Base-by-base conservation (phyloP, 2,113 vertebrate genomes). In the Poeciliopsis occidentalis region DNA sequence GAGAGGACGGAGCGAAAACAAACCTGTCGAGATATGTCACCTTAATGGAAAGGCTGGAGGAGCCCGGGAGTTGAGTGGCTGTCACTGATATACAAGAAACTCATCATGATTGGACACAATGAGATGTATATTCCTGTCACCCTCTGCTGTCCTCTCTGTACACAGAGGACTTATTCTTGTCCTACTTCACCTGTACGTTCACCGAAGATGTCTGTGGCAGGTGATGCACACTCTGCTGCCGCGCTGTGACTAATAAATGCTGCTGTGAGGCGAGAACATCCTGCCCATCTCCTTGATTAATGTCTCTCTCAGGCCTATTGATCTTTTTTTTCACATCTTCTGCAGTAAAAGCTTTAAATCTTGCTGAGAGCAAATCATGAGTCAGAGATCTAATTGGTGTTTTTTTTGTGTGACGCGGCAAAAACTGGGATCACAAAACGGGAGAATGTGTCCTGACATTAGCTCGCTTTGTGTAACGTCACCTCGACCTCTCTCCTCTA, bases 221-320 rank as follows among this genome's bases (percentile, higher is more conserved):
- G 75, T 67, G 72, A 63, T 63, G 39, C 67, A 67, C 41, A 37
- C 73, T 76, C 60, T 7, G 66, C 61, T 39, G 69, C 69, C 4
- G 15, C 62, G 51, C 70, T 41, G 67, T 88, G 76, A 88, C 54
- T 82, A 75, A 85, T 65, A 69, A 32, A 60, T 72, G 32, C 60
- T 75, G 67, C 71, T 72, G 67, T 72, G 77, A n/a, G 57, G 64
- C 1, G 47, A 67, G 62, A 75, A 80, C 73, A 81, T 85, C 70
- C 65, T 83, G 67, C 73, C 60, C 57, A 62, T 73, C 19, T 67
- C 6, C 75, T 73, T 15, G 39, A 70, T 78, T 60, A 60, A 22
- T 78, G 15, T 4, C 39, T 32, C 66, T 51, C 67, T 41, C 61
- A 39, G 10, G 4, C 67, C 31, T 67, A 65, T 19, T 31, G 34